Evolutionary conservation across 2,888 invertebrate genomes (phyloP), one percentile per base, ranked within the genome.

Genomic region (Cheilosia variabilis): DNA sequence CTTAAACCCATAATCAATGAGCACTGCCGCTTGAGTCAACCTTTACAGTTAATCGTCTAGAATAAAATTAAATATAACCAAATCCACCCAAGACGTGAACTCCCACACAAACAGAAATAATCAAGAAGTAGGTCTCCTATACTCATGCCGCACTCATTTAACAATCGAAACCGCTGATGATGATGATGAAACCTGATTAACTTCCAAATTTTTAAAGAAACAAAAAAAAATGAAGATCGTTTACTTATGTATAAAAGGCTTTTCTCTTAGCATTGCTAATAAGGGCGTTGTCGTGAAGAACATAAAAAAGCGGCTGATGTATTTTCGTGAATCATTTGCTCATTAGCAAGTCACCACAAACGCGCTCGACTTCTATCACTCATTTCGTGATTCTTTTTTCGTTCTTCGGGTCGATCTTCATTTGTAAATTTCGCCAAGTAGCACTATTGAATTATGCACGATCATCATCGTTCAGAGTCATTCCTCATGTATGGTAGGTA

Each of bases 291-390:
- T 78, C 78, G 66, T 37, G 41, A 43, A 43, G 45, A 19, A 57
- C 17, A 22, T 55, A 43, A 69, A 68, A 34, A 60, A 41, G 5
- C 57, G 10, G 3, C 47, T 15, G 27, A 72, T 62, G 62, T 45
- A 78, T 83, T 37, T 37, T 37, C 72, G 68, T 83, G 82, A 78
- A 83, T 83, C 78, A 78, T 83, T 83, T 68, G 66, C 66, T 78
- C 78, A 83, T 83, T 83, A 83, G 82, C 82, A 78, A 83, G 78
- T 83, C 82, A 78, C 72, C 72, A 78, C 66, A 73, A 83, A 66
- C 55, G 62, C 78, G 72, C 60, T 77, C 82, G 78, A 78, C 66
- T 73, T 78, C 72, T 83, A 83, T 78, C 77, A 78, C 82, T 78
- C 72, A 78, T 78, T 72, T 78, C 60, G 45, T 66, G 60, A 65